Evolutionary conservation across 2,888 invertebrate species (phyloP).

Genomic region (Ichneumoninae sp.): DNA sequence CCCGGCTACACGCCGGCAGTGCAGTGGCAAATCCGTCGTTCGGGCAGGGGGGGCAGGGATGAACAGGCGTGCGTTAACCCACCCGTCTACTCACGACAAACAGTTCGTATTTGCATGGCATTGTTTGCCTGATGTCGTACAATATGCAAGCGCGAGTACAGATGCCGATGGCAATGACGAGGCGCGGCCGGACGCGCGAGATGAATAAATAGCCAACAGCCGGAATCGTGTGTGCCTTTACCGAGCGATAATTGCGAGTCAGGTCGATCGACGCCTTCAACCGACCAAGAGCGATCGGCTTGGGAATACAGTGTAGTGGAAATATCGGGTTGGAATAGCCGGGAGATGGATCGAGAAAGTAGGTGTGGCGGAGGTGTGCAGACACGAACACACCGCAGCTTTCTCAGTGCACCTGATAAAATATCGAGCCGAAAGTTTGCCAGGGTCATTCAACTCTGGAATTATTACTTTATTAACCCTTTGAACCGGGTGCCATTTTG

Average conservation of each 20-base stretch:
- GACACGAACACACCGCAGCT: neutral
- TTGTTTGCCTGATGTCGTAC: slow-evolving; percentile 72
- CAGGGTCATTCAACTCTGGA: too few species aligned
- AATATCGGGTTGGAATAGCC: slow-evolving; percentile 10
- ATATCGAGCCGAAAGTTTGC: too few species aligned
- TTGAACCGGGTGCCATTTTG: too few species aligned
- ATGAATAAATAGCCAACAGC: slow-evolving; percentile 76
- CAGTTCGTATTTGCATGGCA: slow-evolving; percentile 69
- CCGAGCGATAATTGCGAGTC: slow-evolving; percentile 75
- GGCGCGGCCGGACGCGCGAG: slow-evolving; percentile 67
- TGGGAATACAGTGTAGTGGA: slow-evolving; percentile 38
- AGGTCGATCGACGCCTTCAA: slow-evolving; percentile 70
- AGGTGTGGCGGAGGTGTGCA: neutral
- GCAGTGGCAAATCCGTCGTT: slow-evolving; percentile 50
- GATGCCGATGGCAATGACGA: slow-evolving; percentile 3
- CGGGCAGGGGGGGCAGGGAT: neutral
- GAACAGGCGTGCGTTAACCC: slow-evolving; percentile 22
- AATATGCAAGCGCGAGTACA: slow-evolving; percentile 59
- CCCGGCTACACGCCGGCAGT: slow-evolving; percentile 39
- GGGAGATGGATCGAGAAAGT: slow-evolving; percentile 6
- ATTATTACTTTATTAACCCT: too few species aligned
- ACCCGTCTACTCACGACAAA: slow-evolving; percentile 38
- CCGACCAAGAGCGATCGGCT: slow-evolving; percentile 68
- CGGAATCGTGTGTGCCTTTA: slow-evolving; percentile 73
- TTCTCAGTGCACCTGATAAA: slow-evolving; percentile 21